phyloP scores from a whole-genome alignment of 1,140 invertebrate genomes.

The Rhyzopertha dominica region DNA sequence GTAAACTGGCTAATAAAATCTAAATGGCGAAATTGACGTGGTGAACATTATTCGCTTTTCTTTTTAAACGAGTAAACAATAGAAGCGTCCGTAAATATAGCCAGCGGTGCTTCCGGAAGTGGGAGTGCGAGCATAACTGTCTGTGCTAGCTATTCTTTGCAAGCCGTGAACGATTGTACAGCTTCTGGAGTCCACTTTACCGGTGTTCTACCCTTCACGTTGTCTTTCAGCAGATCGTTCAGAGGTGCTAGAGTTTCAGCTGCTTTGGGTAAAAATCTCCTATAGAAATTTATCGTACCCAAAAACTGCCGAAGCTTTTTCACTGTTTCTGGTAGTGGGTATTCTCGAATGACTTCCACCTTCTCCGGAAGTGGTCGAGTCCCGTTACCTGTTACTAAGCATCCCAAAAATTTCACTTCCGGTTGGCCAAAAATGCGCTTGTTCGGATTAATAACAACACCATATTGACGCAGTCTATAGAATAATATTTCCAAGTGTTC shows the following conservation, averaged over 20 bases:
- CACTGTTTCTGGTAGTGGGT: conserved; percentile 21
- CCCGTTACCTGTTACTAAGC: conserved; percentile 27
- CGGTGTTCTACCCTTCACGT: too few species aligned
- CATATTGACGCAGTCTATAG: conserved; percentile 23
- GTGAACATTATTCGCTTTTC: too few species aligned
- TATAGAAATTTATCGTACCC: conserved; percentile 41
- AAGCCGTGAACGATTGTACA: too few species aligned
- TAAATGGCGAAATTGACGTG: too few species aligned
- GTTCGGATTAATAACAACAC: conserved; percentile 31
- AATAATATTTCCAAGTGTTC: conserved; percentile 32
- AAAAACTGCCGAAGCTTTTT: conserved; percentile 35
- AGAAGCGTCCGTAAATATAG: too few species aligned
- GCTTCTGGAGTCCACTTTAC: too few species aligned
- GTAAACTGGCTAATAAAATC: too few species aligned
- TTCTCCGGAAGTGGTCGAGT: conserved; percentile 32
- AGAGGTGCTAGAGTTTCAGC: conserved; percentile 29
- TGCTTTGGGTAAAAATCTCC: conserved; percentile 29
- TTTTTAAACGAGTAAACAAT: too few species aligned
- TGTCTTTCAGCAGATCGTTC: conserved; percentile 15
- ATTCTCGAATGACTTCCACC: conserved; percentile 28
- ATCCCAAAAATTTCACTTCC: conserved; percentile 37
- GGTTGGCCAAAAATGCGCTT: conserved; percentile 32
- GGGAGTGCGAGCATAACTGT: too few species aligned
- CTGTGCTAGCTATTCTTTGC: too few species aligned
- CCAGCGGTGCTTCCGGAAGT: too few species aligned